A percentile compares a stretch with the other conserved stretches of the same genome.
Evolutionary conservation across 2,797 vertebrate species (phyloP).

Genomic region (Chanos chanos): DNA sequence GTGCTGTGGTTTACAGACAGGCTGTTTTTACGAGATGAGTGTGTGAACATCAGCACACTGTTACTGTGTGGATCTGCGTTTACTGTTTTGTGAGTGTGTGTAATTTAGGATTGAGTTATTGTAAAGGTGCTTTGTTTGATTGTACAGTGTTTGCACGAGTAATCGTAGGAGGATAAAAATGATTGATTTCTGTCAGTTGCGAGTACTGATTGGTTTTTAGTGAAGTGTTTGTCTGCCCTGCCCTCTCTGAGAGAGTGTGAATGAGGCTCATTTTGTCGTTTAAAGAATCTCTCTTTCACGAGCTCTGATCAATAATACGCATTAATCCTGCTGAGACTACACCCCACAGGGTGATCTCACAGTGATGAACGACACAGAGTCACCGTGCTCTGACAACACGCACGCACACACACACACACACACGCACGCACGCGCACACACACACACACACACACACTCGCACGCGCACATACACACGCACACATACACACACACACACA

Average conservation of each 20-base stretch:
- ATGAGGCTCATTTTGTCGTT: constrained; percentile 64
- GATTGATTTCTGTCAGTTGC: constrained; percentile 38
- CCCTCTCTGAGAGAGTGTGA: constrained; percentile 49
- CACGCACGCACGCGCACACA: neutral
- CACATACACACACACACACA: too few relatives aligned
- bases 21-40: too few relatives aligned
- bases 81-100: too few relatives aligned
- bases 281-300: constrained; percentile 76
- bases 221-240: constrained; percentile 56
- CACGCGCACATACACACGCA: neutral
- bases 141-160: constrained; percentile 15
- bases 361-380: constrained; percentile 66
- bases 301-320: constrained; percentile 76
- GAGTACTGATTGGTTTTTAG: constrained; percentile 70
- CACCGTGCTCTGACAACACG: too few relatives aligned
- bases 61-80: too few relatives aligned
- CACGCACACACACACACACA: constrained; percentile 20
- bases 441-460: neutral
- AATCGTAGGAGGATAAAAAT: constrained; percentile 32
- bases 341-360: constrained; percentile 39
- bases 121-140: too few relatives aligned
- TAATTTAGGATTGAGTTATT: too few relatives aligned
- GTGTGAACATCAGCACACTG: too few relatives aligned
- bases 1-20: too few relatives aligned
- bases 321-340: constrained; percentile 73